phyloP scores from a whole-genome alignment of 2,888 invertebrate species.

The Orthosia gothica region DNA sequence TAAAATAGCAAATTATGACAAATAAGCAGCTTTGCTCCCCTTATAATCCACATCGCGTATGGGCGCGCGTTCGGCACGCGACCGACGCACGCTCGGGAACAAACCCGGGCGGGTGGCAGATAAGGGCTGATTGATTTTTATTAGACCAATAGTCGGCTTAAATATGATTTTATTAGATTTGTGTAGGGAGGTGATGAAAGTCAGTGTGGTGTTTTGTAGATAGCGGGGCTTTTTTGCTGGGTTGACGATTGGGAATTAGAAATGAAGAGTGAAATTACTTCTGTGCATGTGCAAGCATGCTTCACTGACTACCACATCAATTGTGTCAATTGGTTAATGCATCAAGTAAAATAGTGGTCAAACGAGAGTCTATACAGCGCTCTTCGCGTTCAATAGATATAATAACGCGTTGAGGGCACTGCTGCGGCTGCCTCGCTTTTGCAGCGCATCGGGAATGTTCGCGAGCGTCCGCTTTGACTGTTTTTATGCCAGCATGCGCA shows the following conservation, averaged over 20 bases:
- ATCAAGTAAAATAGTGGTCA: too few species aligned
- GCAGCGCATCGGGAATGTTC: too few species aligned
- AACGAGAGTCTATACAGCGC: too few species aligned
- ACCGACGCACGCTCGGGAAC: constrained; percentile 29
- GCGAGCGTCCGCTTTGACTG: too few species aligned
- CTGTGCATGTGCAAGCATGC: too few species aligned
- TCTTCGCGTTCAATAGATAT: too few species aligned
- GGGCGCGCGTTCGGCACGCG: constrained; percentile 56
- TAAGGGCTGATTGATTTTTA: constrained; percentile 68
- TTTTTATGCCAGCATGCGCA: too few species aligned
- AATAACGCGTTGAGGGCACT: too few species aligned
- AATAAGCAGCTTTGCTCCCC: constrained; percentile 62
- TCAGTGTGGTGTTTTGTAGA: constrained; percentile 21
- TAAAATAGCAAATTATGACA: constrained; percentile 69
- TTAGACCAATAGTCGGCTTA: constrained; percentile 57
- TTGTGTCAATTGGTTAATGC: too few species aligned
- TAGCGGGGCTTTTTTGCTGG: neutral
- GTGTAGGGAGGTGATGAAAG: constrained; percentile 11
- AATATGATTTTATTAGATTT: constrained; percentile 54
- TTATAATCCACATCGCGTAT: constrained; percentile 54
- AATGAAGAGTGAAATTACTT: too few species aligned
- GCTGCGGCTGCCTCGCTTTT: too few species aligned
- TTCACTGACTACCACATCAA: too few species aligned
- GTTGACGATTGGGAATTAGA: neutral
- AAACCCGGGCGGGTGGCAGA: constrained; percentile 35